Base-by-base conservation (phyloP, 2,888 invertebrate species). In the Torymus texanus region DNA sequence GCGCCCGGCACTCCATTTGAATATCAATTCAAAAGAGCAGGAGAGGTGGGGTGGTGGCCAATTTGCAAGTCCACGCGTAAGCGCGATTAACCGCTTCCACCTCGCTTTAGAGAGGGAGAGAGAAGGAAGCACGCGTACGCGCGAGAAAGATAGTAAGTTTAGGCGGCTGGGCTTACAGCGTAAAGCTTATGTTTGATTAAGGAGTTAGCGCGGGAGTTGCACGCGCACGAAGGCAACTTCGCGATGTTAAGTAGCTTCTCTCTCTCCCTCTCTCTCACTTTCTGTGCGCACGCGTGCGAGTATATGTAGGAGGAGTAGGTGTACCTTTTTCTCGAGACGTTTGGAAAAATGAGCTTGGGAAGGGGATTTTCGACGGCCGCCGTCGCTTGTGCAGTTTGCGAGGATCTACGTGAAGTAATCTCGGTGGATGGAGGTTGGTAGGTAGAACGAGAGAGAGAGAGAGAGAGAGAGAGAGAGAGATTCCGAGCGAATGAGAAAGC, bases 111-210 rank as follows among this genome's bases (percentile, higher is more conserved):
- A 76, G 55, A 70, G 65, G 16, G 16, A 62, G 71, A 55, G 67
- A 68, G 21, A 29, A 41, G 0, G 14, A 12, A n/a, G 24, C 14
- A 59, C 29, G 66, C 11, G 56, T 24, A 56, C 10, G 51, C 13
- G 55, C 18, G 24, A 70, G 50, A 14, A 18, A 11, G 11, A 59
- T 59, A 62, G 21, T 83, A 83, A 84, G 85, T 86, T 85, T 85
- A 85, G 85, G 84, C 85, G 83, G 85, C 84, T 84, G 83, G 81
- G 85, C 83, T 86, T 85, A 84, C 84, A 83, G 82, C 82, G 84
- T 81, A 85, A 85, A 84, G 86, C 85, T 87, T 86, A 85, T 86
- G 86, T 85, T 86, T 87, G 84, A 85, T 85, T 84, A 85, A 86
- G 87, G 84, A 86, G 84, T 85, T 86, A 76, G 83, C 83, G 41